Base-by-base conservation (phyloP, 2,113 vertebrate genomes). In the Ondatra zibethicus region DNA sequence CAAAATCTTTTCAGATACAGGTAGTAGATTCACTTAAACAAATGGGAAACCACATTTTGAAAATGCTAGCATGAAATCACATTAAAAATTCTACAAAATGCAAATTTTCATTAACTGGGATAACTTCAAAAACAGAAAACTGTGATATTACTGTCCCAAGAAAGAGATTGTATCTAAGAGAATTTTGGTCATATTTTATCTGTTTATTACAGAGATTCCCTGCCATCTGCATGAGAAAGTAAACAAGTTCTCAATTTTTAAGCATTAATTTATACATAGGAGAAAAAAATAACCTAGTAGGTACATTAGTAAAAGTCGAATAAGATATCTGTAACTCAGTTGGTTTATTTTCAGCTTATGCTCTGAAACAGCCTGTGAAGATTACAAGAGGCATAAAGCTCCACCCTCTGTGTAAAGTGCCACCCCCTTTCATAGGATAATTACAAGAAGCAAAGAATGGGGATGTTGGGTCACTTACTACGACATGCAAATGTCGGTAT, bases 11-110 rank as follows among this genome's bases (percentile, higher is more conserved):
- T 91, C 47, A 52, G 95, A 39, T 47, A 93, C 50, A 92, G 52
- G 42, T 10, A 29, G 6, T 29, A 95, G 10, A 93, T 77, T 14
- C 11, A 73, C 10, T 86, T 45, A 66, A 23, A 77, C 33, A 94
- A 95, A 91, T 80, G 45, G 16, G 63, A 89, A 68, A 47, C 17
- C 63, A 68, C 19, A 14, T 84, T 89, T 85, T 50, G 23, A 55
- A 82, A 95, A 19, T 80, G 96, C 73, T 52, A 94, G 36, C 61
- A 73, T 87, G 63, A 77, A 16, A 61, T 14, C 75, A 80, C 89
- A 66, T 52, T 89, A 88, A 86, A 94, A 93, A 84, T 96, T 96
- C 78, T 55, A 87, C 70, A 39, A 96, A 97, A 96, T 93, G 42
- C 45, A 95, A 88, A 97, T 95, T 89, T 93, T 27, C 11, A 89